Conservation (phyloP, 2,113 vertebrate species). For the Phylloscopus trochilus region DNA sequence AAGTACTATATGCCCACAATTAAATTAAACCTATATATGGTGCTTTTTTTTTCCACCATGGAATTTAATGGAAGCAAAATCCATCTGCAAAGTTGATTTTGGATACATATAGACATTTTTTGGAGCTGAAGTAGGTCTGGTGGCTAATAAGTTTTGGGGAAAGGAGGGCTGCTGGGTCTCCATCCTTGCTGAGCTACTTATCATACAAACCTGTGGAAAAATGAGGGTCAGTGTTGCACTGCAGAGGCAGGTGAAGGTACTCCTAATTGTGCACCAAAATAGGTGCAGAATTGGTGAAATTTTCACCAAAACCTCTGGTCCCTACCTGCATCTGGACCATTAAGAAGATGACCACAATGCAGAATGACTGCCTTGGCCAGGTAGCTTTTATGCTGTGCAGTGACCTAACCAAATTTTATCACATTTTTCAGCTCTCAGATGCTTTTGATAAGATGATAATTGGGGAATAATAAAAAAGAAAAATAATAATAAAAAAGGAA, state of each 20-base stretch:
- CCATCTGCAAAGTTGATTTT: conserved; percentile 44
- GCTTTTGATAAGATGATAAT: neutral
- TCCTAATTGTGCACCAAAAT: neutral
- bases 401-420: neutral
- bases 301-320: neutral
- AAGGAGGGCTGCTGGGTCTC: neutral
- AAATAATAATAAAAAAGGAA: fast-evolving
- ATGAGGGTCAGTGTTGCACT: neutral
- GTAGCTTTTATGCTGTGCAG: neutral
- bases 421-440: neutral
- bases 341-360: neutral
- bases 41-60: neutral
- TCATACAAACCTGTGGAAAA: neutral
- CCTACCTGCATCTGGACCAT: neutral
- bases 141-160: conserved; percentile 21
- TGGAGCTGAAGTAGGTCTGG: conserved; percentile 26
- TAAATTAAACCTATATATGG: conserved; percentile 64
- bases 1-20: conserved; percentile 61
- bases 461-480: fast-evolving
- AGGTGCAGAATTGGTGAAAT: neutral
- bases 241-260: neutral
- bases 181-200: neutral
- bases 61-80: conserved; percentile 31
- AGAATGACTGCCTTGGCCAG: neutral
- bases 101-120: conserved; percentile 38